phyloP scores from a whole-genome alignment of 2,888 invertebrate species.

The Myopa testacea region DNA sequence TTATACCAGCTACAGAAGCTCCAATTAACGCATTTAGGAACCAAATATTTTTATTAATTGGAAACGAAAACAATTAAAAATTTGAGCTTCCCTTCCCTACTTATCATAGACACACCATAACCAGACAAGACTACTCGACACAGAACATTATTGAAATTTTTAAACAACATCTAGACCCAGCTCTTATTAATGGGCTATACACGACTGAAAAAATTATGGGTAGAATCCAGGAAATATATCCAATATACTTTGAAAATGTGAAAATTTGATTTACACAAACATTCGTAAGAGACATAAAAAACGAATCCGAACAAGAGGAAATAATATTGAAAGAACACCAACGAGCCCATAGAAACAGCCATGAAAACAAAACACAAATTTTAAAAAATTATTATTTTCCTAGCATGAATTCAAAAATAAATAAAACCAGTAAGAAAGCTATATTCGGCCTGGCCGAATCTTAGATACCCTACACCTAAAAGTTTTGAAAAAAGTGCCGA shows the following conservation, averaged over 20 bases:
- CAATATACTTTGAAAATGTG: slow-evolving; percentile 34
- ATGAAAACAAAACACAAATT: slow-evolving; percentile 43
- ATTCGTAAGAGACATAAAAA: slow-evolving; percentile 30
- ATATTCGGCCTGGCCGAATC: no score
- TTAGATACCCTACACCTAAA: no score
- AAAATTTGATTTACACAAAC: slow-evolving; percentile 35
- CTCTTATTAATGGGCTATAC: no score
- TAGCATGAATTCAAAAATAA: slow-evolving; percentile 33
- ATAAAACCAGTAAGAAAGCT: no score
- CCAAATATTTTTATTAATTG: no score
- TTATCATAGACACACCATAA: no score
- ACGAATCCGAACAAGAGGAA: slow-evolving; percentile 27
- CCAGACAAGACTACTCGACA: no score
- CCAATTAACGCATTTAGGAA: slow-evolving; percentile 36
- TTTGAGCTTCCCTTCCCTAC: no score
- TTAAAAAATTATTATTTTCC: slow-evolving; percentile 36
- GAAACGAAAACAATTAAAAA: no score
- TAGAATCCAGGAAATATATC: slow-evolving; percentile 32
- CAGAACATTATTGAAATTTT: no score
- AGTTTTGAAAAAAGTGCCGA: no score
- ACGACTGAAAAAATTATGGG: slow-evolving; percentile 19
- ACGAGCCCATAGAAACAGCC: slow-evolving; percentile 36
- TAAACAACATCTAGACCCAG: no score
- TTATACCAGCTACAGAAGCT: slow-evolving; percentile 43
- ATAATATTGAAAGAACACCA: slow-evolving; percentile 34